phyloP scores from a whole-genome alignment of 2,888 invertebrate genomes.

The Dioctria linearis region DNA sequence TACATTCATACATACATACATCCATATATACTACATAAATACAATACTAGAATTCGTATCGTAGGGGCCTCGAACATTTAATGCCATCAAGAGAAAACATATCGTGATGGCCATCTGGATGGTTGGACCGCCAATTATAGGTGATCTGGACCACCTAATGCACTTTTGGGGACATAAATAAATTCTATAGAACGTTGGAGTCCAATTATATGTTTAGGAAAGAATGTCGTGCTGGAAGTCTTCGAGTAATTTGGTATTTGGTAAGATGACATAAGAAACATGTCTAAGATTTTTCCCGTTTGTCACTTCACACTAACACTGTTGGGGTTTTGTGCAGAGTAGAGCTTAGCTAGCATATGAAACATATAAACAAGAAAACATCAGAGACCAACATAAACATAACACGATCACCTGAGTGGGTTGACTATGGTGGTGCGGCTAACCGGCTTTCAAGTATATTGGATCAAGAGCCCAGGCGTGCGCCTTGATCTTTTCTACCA shows the following conservation, averaged over 20 bases:
- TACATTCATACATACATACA: no score
- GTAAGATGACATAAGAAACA: slow-evolving; percentile 23
- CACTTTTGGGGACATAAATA: slow-evolving; percentile 31
- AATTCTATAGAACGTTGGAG: slow-evolving; percentile 1
- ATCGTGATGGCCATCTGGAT: slow-evolving; percentile 44
- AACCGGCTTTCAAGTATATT: slow-evolving; percentile 44
- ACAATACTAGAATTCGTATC: no score
- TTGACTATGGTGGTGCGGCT: slow-evolving; percentile 14
- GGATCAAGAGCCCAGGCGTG: slow-evolving; percentile 39
- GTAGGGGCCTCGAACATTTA: slow-evolving; percentile 6
- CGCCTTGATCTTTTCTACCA: slow-evolving; percentile 44
- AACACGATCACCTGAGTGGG: slow-evolving; percentile 43
- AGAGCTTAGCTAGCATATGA: background rate
- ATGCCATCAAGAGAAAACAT: slow-evolving; percentile 4
- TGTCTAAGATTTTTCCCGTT: slow-evolving; percentile 30
- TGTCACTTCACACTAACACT: slow-evolving; percentile 40
- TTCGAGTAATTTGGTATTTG: slow-evolving; percentile 34
- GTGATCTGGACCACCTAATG: slow-evolving; percentile 40
- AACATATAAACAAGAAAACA: slow-evolving; percentile 37
- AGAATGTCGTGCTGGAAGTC: background rate
- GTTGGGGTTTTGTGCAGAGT: background rate
- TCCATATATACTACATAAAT: no score
- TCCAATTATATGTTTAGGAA: slow-evolving; percentile 17
- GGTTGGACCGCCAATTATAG: slow-evolving; percentile 1
- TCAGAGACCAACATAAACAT: slow-evolving; percentile 39